Conservation (phyloP, 2,113 vertebrate species). For the Proteles cristata region DNA sequence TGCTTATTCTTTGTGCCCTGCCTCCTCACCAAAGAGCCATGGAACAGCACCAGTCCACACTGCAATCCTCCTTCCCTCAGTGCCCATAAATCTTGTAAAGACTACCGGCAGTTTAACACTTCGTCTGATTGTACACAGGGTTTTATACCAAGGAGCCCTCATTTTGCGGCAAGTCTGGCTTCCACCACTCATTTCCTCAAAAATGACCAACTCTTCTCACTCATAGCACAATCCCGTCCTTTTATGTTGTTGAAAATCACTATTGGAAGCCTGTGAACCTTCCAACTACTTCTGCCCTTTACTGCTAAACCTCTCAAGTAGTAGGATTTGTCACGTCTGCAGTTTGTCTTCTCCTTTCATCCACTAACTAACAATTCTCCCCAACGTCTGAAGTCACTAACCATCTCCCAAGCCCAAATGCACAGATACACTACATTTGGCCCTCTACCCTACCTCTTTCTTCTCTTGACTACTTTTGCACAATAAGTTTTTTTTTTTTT, state of each 20-base stretch:
- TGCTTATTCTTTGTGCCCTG: background rate
- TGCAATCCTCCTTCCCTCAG: background rate
- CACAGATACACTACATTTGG: background rate
- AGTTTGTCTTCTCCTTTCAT: background rate
- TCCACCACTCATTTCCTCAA: background rate
- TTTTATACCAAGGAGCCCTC: background rate
- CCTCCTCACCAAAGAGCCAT: background rate
- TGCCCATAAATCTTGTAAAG: background rate
- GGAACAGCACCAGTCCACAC: accelerated
- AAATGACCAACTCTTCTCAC: background rate
- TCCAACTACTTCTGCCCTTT: background rate
- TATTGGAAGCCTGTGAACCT: background rate
- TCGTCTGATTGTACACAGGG: background rate
- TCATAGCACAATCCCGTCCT: background rate
- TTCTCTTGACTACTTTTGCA: background rate
- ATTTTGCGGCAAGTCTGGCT: background rate
- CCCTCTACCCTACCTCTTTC: background rate
- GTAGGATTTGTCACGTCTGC: accelerated
- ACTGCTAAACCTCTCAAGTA: background rate
- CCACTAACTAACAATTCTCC: background rate
- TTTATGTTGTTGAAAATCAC: background rate
- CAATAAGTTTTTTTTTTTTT: background rate
- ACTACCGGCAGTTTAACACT: background rate
- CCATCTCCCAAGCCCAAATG: background rate
- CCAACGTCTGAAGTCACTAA: background rate